phyloP scores from a whole-genome alignment of 2,113 vertebrate species.

The Phrynosoma platyrhinos region DNA sequence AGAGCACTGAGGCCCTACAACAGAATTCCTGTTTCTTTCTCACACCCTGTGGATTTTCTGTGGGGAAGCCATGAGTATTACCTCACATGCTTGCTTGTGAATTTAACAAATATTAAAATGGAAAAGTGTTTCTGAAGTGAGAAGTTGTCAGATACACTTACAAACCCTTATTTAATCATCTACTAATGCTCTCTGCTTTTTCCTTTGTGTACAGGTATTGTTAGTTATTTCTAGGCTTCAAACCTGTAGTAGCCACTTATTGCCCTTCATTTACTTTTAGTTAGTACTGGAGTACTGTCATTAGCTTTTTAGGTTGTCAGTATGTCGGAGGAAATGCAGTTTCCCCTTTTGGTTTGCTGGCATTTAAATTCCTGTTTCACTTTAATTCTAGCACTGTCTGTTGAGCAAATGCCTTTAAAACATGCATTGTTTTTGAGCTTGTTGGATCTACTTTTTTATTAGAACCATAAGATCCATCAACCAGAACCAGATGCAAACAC shows the following conservation, averaged over 20 bases:
- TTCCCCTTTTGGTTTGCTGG: neutral
- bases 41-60: neutral
- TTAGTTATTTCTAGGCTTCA: neutral
- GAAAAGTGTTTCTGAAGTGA: neutral
- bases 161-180: neutral
- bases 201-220: neutral
- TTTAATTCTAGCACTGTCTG: neutral
- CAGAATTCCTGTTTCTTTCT: neutral
- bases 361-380: neutral
- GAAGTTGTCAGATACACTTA: neutral
- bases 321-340: neutral
- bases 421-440: neutral
- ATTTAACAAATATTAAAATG: neutral
- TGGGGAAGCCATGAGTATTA: neutral
- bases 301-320: neutral
- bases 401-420: neutral
- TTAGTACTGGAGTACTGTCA: neutral
- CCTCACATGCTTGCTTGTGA: neutral
- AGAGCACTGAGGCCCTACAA: neutral
- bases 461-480: too few relatives aligned
- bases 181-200: neutral
- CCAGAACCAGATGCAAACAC: too few relatives aligned
- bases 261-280: neutral
- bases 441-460: too few relatives aligned
- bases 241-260: slow-evolving; percentile 1